These are phyloP conservation scores for Aricia artaxerxes DNA, from an alignment of 2,888 invertebrate species.

Conservation along the genomic window DNA sequence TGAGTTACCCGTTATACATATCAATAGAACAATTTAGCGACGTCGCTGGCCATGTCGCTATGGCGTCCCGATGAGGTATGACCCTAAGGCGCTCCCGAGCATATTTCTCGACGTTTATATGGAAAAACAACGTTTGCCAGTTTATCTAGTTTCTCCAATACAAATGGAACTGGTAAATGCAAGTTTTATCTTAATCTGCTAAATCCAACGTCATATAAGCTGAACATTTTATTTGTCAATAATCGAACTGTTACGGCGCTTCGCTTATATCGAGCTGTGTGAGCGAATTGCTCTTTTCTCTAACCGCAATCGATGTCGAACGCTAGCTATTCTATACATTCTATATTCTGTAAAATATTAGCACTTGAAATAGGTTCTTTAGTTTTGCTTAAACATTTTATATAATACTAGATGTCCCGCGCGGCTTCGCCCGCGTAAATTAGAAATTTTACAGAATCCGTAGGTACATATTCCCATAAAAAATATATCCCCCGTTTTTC, in stretches of 20 bases:
- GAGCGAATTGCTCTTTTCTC: neutral
- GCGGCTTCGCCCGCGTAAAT: no score
- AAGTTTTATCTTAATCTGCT: slow-evolving; percentile 9
- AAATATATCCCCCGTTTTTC: no score
- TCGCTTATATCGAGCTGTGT: neutral
- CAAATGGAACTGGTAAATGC: neutral
- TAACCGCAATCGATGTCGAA: slow-evolving; percentile 12
- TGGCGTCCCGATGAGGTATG: no score
- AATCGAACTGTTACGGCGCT: slow-evolving; percentile 1
- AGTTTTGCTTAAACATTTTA: neutral
- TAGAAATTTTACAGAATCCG: no score
- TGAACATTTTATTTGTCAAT: neutral
- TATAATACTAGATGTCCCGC: no score
- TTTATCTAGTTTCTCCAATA: neutral
- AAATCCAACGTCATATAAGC: slow-evolving; percentile 12
- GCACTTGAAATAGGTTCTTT: neutral
- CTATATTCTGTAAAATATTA: neutral
- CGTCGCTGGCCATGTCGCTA: no score
- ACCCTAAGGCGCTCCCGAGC: no score
- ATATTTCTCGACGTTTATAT: no score
- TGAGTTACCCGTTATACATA: no score
- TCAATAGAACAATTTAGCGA: no score
- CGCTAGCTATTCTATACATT: neutral
- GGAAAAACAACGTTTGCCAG: no score
- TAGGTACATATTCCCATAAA: no score